A percentile compares a stretch with the other conserved stretches of the same genome.
These are phyloP conservation scores for Cryptus armator DNA, from an alignment of 2,888 invertebrate genomes.

Conservation along the genomic window DNA sequence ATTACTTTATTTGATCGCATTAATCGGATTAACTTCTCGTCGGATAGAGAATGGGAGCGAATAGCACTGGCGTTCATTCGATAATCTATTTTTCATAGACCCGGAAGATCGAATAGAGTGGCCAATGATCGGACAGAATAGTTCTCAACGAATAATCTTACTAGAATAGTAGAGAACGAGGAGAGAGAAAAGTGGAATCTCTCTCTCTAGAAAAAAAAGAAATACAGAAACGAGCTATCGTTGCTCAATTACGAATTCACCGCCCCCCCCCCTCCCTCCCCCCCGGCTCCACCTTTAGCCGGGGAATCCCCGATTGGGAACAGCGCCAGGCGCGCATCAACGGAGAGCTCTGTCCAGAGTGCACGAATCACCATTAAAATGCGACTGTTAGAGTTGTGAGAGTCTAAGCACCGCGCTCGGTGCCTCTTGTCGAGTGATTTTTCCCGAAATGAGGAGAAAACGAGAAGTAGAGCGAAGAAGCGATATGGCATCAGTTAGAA, in stretches of 20 bases:
- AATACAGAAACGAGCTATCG: slow-evolving; percentile 41
- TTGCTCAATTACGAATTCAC: slow-evolving; percentile 49
- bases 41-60: background rate
- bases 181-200: slow-evolving; percentile 13
- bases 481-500: slow-evolving; percentile 1
- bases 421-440: slow-evolving; percentile 1
- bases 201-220: background rate
- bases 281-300: slow-evolving; percentile 6
- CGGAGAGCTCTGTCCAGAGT: slow-evolving; percentile 21
- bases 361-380: slow-evolving; percentile 52
- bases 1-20: slow-evolving; percentile 37
- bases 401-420: background rate
- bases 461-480: slow-evolving; percentile 9
- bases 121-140: slow-evolving; percentile 31
- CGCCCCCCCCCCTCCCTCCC: slow-evolving; percentile 2
- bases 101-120: slow-evolving; percentile 39
- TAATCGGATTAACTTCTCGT: slow-evolving; percentile 50
- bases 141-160: slow-evolving; percentile 18
- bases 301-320: slow-evolving; percentile 55
- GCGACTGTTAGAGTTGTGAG: slow-evolving; percentile 15
- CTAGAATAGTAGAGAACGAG: background rate
- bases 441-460: background rate
- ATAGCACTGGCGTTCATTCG: slow-evolving; percentile 24
- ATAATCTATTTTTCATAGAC: slow-evolving; percentile 54
- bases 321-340: slow-evolving; percentile 51